Conservation (phyloP, 2,113 vertebrate genomes). For the Sprattus sprattus region DNA sequence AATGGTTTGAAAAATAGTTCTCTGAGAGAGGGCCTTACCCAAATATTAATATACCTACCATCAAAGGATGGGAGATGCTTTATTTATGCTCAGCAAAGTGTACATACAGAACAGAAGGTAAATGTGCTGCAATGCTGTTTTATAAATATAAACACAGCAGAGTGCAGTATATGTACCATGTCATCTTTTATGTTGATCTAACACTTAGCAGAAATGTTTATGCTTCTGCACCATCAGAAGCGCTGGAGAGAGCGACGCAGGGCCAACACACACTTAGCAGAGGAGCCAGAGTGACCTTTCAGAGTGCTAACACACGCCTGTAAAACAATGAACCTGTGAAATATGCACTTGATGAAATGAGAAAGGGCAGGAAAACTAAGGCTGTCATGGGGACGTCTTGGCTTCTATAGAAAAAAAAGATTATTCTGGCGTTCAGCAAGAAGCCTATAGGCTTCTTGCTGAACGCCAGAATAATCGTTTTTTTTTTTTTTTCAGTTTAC, state of each 20-base stretch:
- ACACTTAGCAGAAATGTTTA: constrained; percentile 15
- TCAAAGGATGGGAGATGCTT: background rate
- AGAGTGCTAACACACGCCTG: constrained; percentile 44
- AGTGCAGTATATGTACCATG: background rate
- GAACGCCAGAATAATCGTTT: background rate
- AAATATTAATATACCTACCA: background rate
- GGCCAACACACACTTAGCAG: constrained; percentile 49
- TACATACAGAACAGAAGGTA: constrained; percentile 21
- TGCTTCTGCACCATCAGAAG: background rate
- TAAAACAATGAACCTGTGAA: constrained; percentile 37
- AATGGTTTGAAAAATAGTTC: background rate
- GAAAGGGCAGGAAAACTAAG: constrained; percentile 21
- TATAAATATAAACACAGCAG: background rate
- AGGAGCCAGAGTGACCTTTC: constrained; percentile 44
- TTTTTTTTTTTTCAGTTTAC: constrained; percentile 27
- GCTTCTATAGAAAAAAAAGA: background rate
- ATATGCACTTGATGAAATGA: constrained; percentile 33
- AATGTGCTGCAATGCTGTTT: background rate
- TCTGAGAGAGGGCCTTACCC: background rate
- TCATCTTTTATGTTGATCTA: constrained; percentile 11
- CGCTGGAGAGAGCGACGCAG: constrained; percentile 25
- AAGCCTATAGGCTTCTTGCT: no score
- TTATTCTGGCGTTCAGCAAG: background rate
- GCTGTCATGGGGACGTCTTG: background rate
- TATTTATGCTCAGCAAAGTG: constrained; percentile 35